Percentiles rank a stretch among this genome's conserved stretches.
phyloP scores from a whole-genome alignment of 2,888 invertebrate genomes.

The Epirrhoe alternata region DNA sequence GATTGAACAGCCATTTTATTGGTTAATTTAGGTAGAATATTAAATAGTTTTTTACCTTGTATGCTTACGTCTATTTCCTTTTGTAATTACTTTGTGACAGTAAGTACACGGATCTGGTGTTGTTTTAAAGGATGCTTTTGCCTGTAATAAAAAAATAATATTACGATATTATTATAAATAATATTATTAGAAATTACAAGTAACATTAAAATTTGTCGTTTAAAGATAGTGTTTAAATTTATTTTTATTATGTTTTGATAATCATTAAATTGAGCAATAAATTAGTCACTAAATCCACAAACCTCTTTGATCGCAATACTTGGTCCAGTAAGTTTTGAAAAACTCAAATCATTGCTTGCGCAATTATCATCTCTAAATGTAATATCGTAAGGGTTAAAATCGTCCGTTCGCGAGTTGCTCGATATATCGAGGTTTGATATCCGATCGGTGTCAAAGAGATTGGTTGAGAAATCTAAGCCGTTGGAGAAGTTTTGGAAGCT shows the following conservation, averaged over 20 bases:
- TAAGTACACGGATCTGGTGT: conserved; percentile 47
- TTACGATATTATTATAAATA: no score
- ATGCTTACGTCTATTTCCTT: conserved; percentile 56
- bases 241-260: no score
- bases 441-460: conserved; percentile 67
- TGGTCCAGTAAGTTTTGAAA: conserved; percentile 36
- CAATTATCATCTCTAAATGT: conserved; percentile 53
- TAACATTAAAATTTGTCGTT: no score
- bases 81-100: conserved; percentile 51
- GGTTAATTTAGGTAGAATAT: background rate
- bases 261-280: no score
- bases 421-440: conserved; percentile 66
- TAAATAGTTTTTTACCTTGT: conserved; percentile 48
- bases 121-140: conserved; percentile 31
- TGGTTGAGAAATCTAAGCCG: conserved; percentile 65
- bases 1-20: background rate
- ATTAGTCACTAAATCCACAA: conserved; percentile 7
- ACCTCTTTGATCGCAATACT: conserved; percentile 34
- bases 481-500: conserved; percentile 68
- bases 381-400: conserved; percentile 56
- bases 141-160: conserved; percentile 40
- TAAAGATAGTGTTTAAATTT: no score
- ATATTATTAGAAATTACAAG: no score
- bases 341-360: conserved; percentile 49
- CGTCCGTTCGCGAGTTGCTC: conserved; percentile 60